phyloP scores from a whole-genome alignment of 1,140 invertebrate species.

The Mesaphorura yosii region DNA sequence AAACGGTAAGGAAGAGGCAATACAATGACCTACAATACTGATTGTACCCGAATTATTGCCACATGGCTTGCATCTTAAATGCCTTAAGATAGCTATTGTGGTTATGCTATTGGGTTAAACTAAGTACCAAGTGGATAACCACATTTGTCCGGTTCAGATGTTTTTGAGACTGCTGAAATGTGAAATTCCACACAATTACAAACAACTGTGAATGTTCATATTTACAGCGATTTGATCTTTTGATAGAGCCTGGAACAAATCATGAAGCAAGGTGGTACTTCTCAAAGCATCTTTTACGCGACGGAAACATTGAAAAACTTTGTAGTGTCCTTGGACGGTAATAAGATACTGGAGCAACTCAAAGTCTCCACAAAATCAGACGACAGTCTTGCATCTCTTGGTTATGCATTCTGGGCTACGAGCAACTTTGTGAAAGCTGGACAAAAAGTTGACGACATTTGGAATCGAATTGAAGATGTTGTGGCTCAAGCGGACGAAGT shows the following conservation, averaged over 20 bases:
- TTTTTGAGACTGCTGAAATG: too few relatives aligned
- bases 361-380: slow-evolving; percentile 25
- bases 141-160: too few relatives aligned
- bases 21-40: too few relatives aligned
- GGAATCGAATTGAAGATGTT: slow-evolving; percentile 72
- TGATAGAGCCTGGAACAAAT: slow-evolving; percentile 21
- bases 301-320: slow-evolving; percentile 11
- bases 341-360: slow-evolving; percentile 20
- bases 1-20: slow-evolving; percentile 11
- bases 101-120: too few relatives aligned
- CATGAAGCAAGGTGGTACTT: slow-evolving; percentile 21
- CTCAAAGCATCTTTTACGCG: slow-evolving; percentile 25
- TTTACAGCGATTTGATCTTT: background rate
- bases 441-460: slow-evolving; percentile 24
- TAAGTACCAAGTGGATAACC: too few relatives aligned
- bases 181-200: too few relatives aligned
- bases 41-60: too few relatives aligned
- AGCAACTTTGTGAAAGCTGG: slow-evolving; percentile 10
- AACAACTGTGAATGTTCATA: too few relatives aligned
- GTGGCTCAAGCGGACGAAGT: slow-evolving; percentile 91
- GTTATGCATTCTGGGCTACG: slow-evolving; percentile 25
- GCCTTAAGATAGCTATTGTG: too few relatives aligned
- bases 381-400: slow-evolving; percentile 21
- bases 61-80: too few relatives aligned
- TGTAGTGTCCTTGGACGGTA: slow-evolving; percentile 17